Evolutionary conservation across 2,888 invertebrate species (phyloP).

Genomic region (Drosophila siamana): DNA sequence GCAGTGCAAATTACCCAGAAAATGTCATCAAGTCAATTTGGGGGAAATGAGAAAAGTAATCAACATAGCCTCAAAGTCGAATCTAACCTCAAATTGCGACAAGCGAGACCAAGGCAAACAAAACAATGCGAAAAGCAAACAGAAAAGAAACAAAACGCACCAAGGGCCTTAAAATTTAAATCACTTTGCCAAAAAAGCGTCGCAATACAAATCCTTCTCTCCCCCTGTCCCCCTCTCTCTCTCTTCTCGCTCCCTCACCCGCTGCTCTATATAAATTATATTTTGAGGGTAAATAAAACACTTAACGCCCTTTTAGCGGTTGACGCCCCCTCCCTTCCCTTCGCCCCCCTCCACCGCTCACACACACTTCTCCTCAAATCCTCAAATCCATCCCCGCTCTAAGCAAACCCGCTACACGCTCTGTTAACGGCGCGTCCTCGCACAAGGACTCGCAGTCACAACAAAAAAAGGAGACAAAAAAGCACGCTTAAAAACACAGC

Average conservation of each 20-base stretch:
- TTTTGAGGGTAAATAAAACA: slow-evolving; percentile 80
- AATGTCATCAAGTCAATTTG: slow-evolving; percentile 81
- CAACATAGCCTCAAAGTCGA: slow-evolving; percentile 42
- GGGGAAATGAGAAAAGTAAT: slow-evolving; percentile 78
- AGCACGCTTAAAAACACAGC: not conserved
- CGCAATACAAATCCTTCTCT: slow-evolving; percentile 65
- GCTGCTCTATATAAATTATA: slow-evolving; percentile 77
- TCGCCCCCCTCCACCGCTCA: not conserved
- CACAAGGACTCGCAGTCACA: slow-evolving; percentile 51
- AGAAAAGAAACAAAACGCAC: slow-evolving; percentile 59
- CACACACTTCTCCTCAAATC: not conserved
- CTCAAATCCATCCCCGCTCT: slow-evolving; percentile 1
- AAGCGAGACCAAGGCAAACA: not conserved
- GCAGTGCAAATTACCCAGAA: slow-evolving; percentile 73
- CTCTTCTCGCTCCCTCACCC: slow-evolving; percentile 29
- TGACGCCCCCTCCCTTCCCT: slow-evolving; percentile 64
- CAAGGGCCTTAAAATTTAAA: slow-evolving; percentile 80
- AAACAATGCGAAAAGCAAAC: not conserved
- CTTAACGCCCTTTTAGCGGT: slow-evolving; percentile 81
- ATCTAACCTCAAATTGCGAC: slow-evolving; percentile 22
- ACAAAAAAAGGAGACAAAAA: slow-evolving; percentile 4
- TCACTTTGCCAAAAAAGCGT: slow-evolving; percentile 70
- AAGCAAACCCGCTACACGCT: slow-evolving; percentile 71
- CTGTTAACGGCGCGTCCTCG: slow-evolving; percentile 73
- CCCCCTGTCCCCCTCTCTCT: no score